Percentiles rank a stretch among this genome's conserved stretches.
These are phyloP conservation scores for Cyclina sinensis DNA, from an alignment of 1,140 invertebrate species.

Conservation along the genomic window DNA sequence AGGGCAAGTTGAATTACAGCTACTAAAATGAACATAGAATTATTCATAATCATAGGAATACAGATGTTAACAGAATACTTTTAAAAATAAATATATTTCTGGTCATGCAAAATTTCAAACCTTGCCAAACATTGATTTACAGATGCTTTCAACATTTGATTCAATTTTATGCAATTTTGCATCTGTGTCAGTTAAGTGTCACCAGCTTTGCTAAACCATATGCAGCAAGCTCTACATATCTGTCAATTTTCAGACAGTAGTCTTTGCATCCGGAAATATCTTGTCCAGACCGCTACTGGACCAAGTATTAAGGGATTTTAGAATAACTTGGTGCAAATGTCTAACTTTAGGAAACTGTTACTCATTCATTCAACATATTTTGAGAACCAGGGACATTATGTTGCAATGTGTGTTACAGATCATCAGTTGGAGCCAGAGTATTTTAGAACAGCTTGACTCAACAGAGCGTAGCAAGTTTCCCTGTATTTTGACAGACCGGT, in stretches of 20 bases:
- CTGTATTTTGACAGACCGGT: background rate
- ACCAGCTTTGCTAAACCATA: too few relatives aligned
- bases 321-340: too few relatives aligned
- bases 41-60: slow-evolving; percentile 28
- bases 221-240: too few relatives aligned
- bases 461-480: slow-evolving; percentile 64
- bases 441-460: slow-evolving; percentile 56
- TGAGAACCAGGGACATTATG: slow-evolving; percentile 3
- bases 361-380: too few relatives aligned
- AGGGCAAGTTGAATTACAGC: slow-evolving; percentile 23
- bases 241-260: too few relatives aligned
- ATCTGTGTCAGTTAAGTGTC: too few relatives aligned
- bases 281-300: too few relatives aligned
- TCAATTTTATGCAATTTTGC: too few relatives aligned
- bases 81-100: background rate
- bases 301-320: too few relatives aligned
- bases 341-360: too few relatives aligned
- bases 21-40: slow-evolving; percentile 11
- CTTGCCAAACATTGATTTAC: background rate
- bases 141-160: background rate
- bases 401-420: slow-evolving; percentile 27
- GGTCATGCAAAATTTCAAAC: background rate
- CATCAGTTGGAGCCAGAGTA: slow-evolving; percentile 69
- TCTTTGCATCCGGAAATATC: too few relatives aligned
- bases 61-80: slow-evolving; percentile 17